A percentile compares a stretch with the other conserved stretches of the same genome.
Evolutionary conservation across 2,888 invertebrate genomes (phyloP).

Genomic region (Beris chalybata): DNA sequence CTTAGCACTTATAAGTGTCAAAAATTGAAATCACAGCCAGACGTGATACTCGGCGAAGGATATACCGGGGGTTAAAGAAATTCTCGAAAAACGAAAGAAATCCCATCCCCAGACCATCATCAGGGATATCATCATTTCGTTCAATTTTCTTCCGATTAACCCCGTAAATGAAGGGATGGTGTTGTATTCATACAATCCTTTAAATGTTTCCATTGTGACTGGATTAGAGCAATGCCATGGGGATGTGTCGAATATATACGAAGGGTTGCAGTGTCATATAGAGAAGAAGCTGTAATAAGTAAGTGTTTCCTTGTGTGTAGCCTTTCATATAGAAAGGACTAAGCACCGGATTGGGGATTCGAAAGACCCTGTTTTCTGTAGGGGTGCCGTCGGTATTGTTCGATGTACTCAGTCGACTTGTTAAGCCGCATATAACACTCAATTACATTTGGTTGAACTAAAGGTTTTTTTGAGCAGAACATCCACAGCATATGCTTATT

Average conservation of each 20-base stretch:
- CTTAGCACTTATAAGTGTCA: slow-evolving; percentile 28
- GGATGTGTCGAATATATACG: not conserved
- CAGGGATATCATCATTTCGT: slow-evolving; percentile 26
- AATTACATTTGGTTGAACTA: slow-evolving; percentile 11
- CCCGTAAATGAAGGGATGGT: slow-evolving; percentile 34
- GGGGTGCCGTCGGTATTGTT: not conserved
- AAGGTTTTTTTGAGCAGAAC: not conserved
- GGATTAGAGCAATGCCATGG: slow-evolving; percentile 23
- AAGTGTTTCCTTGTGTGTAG: slow-evolving; percentile 20
- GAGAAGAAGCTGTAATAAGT: not conserved
- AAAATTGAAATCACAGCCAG: slow-evolving; percentile 22
- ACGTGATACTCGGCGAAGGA: slow-evolving; percentile 1
- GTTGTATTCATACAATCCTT: slow-evolving; percentile 21
- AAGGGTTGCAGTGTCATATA: slow-evolving; percentile 3
- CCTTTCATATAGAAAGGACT: slow-evolving; percentile 3
- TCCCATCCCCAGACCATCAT: not conserved
- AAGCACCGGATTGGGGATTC: slow-evolving; percentile 16
- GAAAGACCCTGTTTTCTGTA: slow-evolving; percentile 10
- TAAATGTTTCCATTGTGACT: slow-evolving; percentile 30
- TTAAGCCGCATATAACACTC: slow-evolving; percentile 22
- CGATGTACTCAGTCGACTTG: slow-evolving; percentile 7
- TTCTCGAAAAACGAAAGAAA: slow-evolving; percentile 3
- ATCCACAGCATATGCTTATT: slow-evolving; percentile 1
- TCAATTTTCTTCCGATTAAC: slow-evolving; percentile 37
- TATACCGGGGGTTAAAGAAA: slow-evolving; percentile 7